Base-by-base conservation (phyloP, 2,113 vertebrate species). In the Cnemophilus loriae region DNA sequence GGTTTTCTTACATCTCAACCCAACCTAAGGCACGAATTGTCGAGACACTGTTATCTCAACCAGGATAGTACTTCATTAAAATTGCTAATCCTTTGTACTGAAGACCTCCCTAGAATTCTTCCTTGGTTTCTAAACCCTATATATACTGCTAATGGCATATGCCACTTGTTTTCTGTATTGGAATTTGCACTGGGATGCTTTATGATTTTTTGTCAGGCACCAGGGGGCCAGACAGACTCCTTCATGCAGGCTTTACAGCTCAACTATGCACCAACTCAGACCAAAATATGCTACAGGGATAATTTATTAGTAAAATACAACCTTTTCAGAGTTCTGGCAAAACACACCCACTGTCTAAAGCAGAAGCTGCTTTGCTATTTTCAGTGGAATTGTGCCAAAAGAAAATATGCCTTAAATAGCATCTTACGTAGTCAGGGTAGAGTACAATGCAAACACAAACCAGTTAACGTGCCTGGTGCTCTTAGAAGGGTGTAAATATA, bases 231-330 rank as follows among this genome's bases (percentile, higher is more conserved):
- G 42, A 70, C 30, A 59, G 44, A 63, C 52, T 47, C 47, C 57
- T 71, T 75, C 44, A 33, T 4, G 24, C 27, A 59, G 56, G 20
- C 18, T 33, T 91, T 71, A 63, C 20, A 65, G 49, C 35, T 52
- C 74, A 88, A 73, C 74, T 55, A 30, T 26, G 41, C 39, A 71
- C 46, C 70, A 91, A 35, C 49, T 84, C 49, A 42, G 5, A 71
- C 26, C 27, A 82, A 76, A 95, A 89, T 30, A 75, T 5, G 21
- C 30, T 28, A 65, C 1, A 1, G 33, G 9, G 23, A 89, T 73
- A 61, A 92, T 59, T 81, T 73, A 95, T 90, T 90, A 95, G 64
- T 52, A 55, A 95, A 90, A 85, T 11, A 77, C 28, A 50, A 76
- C 44, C 49, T 83, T 83, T 77, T 26, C 32, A 50, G 46, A 83